Conservation (phyloP, 2,888 invertebrate genomes). For the Thymelicus sylvestris region DNA sequence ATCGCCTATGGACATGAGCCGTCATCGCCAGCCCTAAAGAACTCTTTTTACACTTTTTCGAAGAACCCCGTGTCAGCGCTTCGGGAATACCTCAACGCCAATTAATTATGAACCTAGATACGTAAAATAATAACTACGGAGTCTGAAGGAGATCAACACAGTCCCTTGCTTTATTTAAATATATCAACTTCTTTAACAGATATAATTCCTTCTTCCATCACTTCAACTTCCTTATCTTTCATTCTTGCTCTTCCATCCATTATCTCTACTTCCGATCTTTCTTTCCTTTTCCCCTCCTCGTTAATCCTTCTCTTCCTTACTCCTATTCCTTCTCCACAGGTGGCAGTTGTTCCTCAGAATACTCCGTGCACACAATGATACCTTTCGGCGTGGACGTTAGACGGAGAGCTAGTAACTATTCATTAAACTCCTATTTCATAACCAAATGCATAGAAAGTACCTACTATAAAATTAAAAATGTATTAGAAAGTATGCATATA, state of each 20-base stretch:
- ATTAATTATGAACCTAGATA: no score
- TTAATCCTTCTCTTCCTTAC: not conserved
- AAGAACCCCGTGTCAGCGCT: no score
- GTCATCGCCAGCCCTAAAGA: no score
- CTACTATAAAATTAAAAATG: slow-evolving; percentile 10
- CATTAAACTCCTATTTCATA: not conserved
- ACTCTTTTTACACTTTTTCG: no score
- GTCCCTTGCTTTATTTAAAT: no score
- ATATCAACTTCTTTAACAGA: no score
- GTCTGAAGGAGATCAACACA: no score
- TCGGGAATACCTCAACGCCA: no score
- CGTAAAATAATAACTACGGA: no score
- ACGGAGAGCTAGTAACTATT: slow-evolving; percentile 74
- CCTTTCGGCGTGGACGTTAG: slow-evolving; percentile 76
- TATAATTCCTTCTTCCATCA: no score
- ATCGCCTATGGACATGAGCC: no score
- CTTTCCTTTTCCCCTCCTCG: not conserved
- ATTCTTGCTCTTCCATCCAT: not conserved
- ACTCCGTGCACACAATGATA: slow-evolving; percentile 78
- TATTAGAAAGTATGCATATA: slow-evolving; percentile 8
- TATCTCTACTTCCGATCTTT: not conserved
- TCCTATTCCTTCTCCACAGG: slow-evolving; percentile 53
- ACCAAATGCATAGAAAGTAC: not conserved
- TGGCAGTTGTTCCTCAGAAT: slow-evolving; percentile 74
- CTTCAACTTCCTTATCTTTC: not conserved